These are phyloP conservation scores for Imbricaverruca yamaguchii DNA, from an alignment of 2,888 invertebrate species.

Conservation along the genomic window DNA sequence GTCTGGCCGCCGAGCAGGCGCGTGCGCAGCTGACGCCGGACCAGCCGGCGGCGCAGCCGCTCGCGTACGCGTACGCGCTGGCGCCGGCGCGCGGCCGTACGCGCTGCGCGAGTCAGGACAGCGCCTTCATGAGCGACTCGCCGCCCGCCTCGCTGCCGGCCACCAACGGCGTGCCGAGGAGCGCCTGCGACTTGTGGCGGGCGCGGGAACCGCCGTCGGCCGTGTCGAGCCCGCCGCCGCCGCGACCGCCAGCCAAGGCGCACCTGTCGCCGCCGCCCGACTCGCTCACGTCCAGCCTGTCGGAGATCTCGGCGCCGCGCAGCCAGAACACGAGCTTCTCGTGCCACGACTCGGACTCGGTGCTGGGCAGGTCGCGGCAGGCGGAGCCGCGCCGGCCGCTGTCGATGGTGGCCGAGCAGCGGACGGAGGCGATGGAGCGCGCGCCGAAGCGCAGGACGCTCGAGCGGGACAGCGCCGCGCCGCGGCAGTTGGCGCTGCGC, in stretches of 20 bases:
- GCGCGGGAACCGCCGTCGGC: neutral
- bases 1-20: too few relatives aligned
- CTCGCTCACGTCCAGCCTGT: neutral
- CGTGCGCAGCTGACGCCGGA: neutral
- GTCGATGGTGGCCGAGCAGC: neutral
- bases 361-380: neutral
- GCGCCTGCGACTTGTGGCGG: neutral
- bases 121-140: constrained; percentile 14
- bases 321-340: constrained; percentile 14
- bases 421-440: neutral
- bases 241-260: neutral
- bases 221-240: neutral
- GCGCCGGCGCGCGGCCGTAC: neutral
- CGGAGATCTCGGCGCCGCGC: constrained; percentile 3
- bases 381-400: neutral
- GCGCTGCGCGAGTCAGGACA: constrained; percentile 4
- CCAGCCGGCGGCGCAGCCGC: too few relatives aligned
- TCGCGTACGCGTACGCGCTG: too few relatives aligned
- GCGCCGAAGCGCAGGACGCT: too few relatives aligned
- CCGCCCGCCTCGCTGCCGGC: neutral
- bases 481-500: neutral
- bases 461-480: neutral
- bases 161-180: neutral
- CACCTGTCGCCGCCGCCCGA: neutral
- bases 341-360: constrained; percentile 7